Conservation (phyloP, 2,113 vertebrate genomes). For the Vombatus ursinus region DNA sequence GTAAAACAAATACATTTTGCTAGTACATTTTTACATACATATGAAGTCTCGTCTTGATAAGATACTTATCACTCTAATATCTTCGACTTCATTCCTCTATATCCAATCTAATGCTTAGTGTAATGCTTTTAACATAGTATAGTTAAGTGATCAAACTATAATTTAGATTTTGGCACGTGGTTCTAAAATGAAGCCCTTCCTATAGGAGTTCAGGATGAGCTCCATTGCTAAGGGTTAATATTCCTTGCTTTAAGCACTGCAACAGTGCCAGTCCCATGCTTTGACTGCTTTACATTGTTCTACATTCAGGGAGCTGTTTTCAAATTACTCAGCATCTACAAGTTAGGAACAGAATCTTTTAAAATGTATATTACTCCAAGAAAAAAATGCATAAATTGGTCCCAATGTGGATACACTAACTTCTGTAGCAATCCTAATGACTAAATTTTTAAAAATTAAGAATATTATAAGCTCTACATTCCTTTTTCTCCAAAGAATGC, state of each 20-base stretch:
- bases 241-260: neutral
- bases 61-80: neutral
- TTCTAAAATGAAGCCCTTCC: too few relatives aligned
- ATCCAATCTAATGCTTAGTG: neutral
- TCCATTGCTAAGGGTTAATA: neutral
- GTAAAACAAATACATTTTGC: neutral
- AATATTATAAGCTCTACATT: too few relatives aligned
- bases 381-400: too few relatives aligned
- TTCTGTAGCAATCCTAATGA: too few relatives aligned
- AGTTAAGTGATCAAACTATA: neutral
- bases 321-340: neutral
- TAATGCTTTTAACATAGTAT: neutral
- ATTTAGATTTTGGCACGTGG: neutral
- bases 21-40: too few relatives aligned
- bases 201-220: neutral
- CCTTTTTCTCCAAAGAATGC: too few relatives aligned
- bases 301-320: neutral
- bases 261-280: neutral
- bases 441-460: too few relatives aligned
- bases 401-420: too few relatives aligned
- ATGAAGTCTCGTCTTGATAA: neutral
- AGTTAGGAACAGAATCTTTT: too few relatives aligned
- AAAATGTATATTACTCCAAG: too few relatives aligned
- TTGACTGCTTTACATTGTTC: neutral
- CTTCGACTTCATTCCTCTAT: neutral